Conservation (phyloP, 2,113 vertebrate species). For the Lepus timidus region DNA sequence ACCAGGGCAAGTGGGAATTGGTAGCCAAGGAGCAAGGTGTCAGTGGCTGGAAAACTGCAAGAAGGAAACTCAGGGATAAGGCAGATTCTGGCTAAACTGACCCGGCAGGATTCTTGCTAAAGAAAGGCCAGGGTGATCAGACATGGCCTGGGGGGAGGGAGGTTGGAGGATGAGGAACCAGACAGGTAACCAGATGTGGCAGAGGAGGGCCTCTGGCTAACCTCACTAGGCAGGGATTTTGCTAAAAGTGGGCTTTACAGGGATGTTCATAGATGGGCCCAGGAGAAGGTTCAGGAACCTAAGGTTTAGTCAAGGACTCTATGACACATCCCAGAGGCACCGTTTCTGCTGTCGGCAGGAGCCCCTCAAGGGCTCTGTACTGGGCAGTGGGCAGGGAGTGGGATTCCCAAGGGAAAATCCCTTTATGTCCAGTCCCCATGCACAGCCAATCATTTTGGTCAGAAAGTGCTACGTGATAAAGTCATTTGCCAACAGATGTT, state of each 20-base stretch:
- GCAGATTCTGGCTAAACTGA: background rate
- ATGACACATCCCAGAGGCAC: background rate
- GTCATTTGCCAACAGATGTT: background rate
- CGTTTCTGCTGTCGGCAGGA: background rate
- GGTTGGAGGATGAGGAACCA: too few relatives aligned
- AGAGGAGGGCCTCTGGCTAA: background rate
- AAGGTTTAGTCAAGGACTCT: background rate
- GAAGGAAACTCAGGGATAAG: too few relatives aligned
- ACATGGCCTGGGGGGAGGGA: too few relatives aligned
- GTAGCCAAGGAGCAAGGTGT: background rate
- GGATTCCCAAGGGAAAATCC: background rate
- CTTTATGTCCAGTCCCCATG: background rate
- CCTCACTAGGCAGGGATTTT: background rate
- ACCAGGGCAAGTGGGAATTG: background rate
- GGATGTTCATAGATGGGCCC: background rate
- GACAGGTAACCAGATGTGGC: too few relatives aligned
- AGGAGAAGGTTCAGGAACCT: background rate
- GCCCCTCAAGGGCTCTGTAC: background rate
- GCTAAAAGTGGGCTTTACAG: background rate
- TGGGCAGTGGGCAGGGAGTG: background rate
- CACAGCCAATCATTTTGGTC: background rate
- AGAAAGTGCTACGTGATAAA: background rate
- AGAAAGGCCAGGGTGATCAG: background rate
- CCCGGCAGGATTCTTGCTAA: background rate
- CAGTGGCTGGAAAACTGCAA: background rate